phyloP scores from a whole-genome alignment of 2,797 vertebrate species.

The Gobio occitaniae region DNA sequence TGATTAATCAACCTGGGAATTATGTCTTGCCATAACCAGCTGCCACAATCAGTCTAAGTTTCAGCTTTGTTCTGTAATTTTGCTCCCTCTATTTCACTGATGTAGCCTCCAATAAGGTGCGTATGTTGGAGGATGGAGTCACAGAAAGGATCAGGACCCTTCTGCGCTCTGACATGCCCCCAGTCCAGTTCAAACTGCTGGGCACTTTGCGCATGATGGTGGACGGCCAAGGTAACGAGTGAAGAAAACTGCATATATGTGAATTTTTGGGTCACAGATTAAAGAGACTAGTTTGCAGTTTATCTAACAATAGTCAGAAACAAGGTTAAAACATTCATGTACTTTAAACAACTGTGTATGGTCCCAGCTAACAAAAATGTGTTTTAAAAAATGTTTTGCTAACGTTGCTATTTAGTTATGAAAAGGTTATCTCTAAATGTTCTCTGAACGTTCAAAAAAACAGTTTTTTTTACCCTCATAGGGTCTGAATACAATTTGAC shows the following conservation, averaged over 20 bases:
- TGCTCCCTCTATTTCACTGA: slow-evolving; percentile 21
- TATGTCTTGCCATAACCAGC: neutral
- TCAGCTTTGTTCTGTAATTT: slow-evolving; percentile 1
- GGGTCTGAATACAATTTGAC: no score
- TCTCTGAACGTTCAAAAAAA: no score
- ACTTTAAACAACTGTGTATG: no score
- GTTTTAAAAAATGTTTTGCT: no score
- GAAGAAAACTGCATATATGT: neutral
- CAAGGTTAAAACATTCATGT: no score
- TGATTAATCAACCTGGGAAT: neutral
- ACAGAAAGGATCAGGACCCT: slow-evolving; percentile 83
- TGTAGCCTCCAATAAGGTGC: slow-evolving; percentile 85
- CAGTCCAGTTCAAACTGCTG: slow-evolving; percentile 87
- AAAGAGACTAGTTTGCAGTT: neutral
- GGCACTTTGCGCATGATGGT: slow-evolving; percentile 87
- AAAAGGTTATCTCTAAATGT: no score
- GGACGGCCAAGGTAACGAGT: slow-evolving; percentile 86
- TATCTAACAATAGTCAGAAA: no score
- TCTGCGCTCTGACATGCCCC: slow-evolving; percentile 86
- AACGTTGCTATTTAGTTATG: no score
- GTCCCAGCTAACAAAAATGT: no score
- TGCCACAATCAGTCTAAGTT: neutral
- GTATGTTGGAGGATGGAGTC: slow-evolving; percentile 84
- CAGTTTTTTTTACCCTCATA: no score
- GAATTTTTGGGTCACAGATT: neutral